A percentile compares a stretch with the other conserved stretches of the same genome.
phyloP scores from a whole-genome alignment of 1,140 invertebrate species.

The Orchesella cincta region DNA sequence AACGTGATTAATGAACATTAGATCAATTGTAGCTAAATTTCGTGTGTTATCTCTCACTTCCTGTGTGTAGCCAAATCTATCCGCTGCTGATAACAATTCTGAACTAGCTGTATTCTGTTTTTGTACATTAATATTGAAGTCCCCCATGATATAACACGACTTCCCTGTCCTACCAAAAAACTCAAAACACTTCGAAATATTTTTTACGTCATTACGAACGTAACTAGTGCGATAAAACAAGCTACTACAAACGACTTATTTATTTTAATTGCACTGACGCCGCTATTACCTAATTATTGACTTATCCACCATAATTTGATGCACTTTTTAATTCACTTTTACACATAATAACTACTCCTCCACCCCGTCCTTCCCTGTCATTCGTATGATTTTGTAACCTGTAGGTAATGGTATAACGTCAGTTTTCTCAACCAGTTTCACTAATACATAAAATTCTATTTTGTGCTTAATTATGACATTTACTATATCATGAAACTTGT shows the following conservation, averaged over 20 bases:
- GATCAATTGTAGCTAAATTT: not conserved
- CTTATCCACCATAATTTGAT: not conserved
- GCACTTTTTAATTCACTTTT: not conserved
- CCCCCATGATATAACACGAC: not conserved
- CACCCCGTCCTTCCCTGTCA: not conserved
- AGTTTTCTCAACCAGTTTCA: not conserved
- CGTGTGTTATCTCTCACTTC: not conserved
- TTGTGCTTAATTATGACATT: not conserved
- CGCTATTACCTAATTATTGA: not conserved
- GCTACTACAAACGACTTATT: conserved; percentile 3
- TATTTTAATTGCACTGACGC: not conserved
- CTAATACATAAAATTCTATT: not conserved
- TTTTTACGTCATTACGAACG: not conserved
- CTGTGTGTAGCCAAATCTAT: not conserved
- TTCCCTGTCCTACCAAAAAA: not conserved
- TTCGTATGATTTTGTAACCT: not conserved
- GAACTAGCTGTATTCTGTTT: not conserved
- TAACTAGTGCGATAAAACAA: not conserved
- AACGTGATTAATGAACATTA: not conserved
- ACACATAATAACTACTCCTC: not conserved
- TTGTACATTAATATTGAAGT: conserved; percentile 6
- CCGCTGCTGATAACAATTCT: not conserved
- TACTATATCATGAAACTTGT: not conserved
- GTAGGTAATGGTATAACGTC: not conserved
- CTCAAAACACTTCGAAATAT: not conserved